Base-by-base conservation (phyloP, 2,888 invertebrate genomes). In the Limnephilus marmoratus region DNA sequence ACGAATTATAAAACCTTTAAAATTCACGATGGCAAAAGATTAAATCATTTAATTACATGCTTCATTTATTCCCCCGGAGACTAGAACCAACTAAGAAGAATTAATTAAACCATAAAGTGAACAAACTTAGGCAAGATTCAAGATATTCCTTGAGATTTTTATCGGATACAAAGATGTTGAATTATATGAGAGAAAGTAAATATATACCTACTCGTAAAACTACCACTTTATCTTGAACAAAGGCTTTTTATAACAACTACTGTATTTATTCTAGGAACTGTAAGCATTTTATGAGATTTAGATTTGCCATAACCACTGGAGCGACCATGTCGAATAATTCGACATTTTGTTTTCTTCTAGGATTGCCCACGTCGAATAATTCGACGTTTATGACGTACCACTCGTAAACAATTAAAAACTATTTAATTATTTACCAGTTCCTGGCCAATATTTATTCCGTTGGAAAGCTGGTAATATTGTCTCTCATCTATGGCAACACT, bases 21-120 rank as follows among this genome's bases (percentile, higher is more conserved):
- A 85, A 45, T 41, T 85, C n/a, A 41, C n/a, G 41, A 45, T 12
- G n/a, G 41, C 85, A 45, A 85, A 85, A 41, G 45, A 85, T 85
- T 85, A 37, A 85, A 85, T 37, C 41, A n/a, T 37, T 85, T 85
- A 85, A 85, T 85, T 85, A 45, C 13, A 85, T 24, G n/a, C 85
- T 85, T 45, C 41, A 85, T 41, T 85, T 45, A 85, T 12, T 45
- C 24, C 85, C 85, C 45, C 1, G n/a, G 85, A 41, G 85, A 41
- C 41, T 41, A 37, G 24, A 41, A 41, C 45, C 85, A 37, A 68
- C 53, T 41, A 9, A 41, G 41, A 41, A 41, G 53, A 68, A 85
- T 85, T 68, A 85, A 85, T 85, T 85, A 85, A 45, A 45, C 24
- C 41, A 41, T 85, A 41, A 37, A 85, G 41, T n/a, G 53, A 68